Evolutionary conservation across 2,888 invertebrate genomes (phyloP), one percentile per base, ranked within the genome.

Genomic region (Cantharis rufa): DNA sequence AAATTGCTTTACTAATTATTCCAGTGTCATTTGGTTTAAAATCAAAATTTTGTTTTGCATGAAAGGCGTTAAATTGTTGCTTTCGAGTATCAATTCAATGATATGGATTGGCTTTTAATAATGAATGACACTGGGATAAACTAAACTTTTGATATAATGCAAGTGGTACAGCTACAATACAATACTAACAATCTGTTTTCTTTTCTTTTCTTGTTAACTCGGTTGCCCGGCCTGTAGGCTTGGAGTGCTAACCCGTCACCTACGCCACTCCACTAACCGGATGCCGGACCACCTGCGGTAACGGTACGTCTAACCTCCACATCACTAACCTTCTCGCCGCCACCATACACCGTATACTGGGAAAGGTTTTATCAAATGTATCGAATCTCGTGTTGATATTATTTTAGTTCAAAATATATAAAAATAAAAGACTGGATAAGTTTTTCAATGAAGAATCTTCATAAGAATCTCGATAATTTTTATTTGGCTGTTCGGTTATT

Each of bases 201-300:
- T 87, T 88, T 87, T 87, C 87, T 87, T 88, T 88, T 88, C 87
- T 87, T 88, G 87, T 88, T 88, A 87, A 88, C 87, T 87, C 85
- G 86, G 87, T 87, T 87, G 87, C 86, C 87, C 87, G 87, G 87
- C 87, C 86, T 87, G 85, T 93, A 93, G 93, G 93, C 93, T 91
- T 90, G 90, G 93, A 92, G 93, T 93, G 93, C 93, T 93, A 93
- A 93, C 92, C 84, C 85, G 85, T 85, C 86, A 86, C 86, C 84
- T 84, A 83, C 84, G 85, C 85, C 90, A 90, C 90, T 82, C 85
- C 84, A 86, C 86, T 86, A 86, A 86, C 86, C 84, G 84, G 84
- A 84, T 83, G 84, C 84, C 86, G 84, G 86, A 85, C 85, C 85
- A 84, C 83, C 85, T 84, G 84, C 86, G 87, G 87, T 87, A 86